These are phyloP conservation scores for Hoplodrina blanda DNA, from an alignment of 2,888 invertebrate species.

Conservation along the genomic window DNA sequence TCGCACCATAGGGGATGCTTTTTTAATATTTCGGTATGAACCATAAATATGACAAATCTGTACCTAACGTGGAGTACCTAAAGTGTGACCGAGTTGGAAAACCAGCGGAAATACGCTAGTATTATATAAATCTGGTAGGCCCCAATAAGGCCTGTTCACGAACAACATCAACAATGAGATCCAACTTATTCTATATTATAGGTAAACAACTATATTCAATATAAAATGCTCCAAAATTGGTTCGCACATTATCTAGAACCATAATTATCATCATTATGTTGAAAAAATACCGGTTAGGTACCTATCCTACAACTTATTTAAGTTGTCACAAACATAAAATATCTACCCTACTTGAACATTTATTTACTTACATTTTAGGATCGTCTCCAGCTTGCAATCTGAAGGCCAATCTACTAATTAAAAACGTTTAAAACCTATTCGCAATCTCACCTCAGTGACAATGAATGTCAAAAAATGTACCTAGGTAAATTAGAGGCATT, in stretches of 20 bases:
- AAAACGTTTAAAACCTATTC: too few species aligned
- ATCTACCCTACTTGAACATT: not conserved
- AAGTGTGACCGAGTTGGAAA: conserved; percentile 19
- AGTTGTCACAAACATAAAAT: conserved; percentile 5
- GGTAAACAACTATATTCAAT: conserved; percentile 21
- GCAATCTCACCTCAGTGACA: too few species aligned
- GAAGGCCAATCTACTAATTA: not conserved
- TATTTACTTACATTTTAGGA: not conserved
- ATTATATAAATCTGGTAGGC: conserved; percentile 30
- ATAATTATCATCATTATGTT: conserved; percentile 10
- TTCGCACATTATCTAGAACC: conserved; percentile 33
- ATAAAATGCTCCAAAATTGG: conserved; percentile 49
- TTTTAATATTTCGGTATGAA: not conserved
- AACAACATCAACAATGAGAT: conserved; percentile 53
- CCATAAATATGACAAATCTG: not conserved
- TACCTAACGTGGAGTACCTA: not conserved
- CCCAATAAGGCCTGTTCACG: conserved; percentile 48
- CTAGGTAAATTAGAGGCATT: too few species aligned
- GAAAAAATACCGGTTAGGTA: not conserved
- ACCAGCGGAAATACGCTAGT: conserved; percentile 5
- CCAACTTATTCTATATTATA: conserved; percentile 37
- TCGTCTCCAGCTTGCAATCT: conserved; percentile 1
- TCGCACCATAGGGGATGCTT: too few species aligned
- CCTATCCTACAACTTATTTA: conserved; percentile 2
- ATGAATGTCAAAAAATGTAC: too few species aligned